Evolutionary conservation across 2,797 vertebrate genomes (phyloP).

Genomic region (Lagodon rhomboides): DNA sequence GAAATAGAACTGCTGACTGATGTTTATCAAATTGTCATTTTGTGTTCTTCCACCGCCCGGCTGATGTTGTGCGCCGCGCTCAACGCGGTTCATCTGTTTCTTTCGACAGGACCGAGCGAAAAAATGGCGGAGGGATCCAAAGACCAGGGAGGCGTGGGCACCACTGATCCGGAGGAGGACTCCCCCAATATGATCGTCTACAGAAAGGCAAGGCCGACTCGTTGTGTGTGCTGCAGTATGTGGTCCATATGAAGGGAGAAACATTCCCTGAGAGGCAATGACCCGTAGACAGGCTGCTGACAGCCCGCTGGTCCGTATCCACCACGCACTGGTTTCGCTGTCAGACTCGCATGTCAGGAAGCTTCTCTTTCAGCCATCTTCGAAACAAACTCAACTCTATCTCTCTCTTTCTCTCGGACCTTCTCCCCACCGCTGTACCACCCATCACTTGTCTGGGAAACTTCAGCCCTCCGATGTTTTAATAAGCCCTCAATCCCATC

Average conservation of each 20-base stretch:
- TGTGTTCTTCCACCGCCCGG: constrained; percentile 6
- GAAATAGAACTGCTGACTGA: constrained; percentile 46
- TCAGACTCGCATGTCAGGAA: constrained; percentile 53
- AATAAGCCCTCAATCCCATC: constrained; percentile 67
- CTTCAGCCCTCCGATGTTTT: constrained; percentile 51
- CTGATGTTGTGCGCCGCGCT: not conserved
- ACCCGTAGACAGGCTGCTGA: constrained; percentile 43
- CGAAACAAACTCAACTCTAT: constrained; percentile 26
- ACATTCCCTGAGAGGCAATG: constrained; percentile 40
- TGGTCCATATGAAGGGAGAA: constrained; percentile 16
- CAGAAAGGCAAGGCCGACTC: constrained; percentile 89
- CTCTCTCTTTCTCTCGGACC: constrained; percentile 11
- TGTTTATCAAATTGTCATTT: constrained; percentile 52
- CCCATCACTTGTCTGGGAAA: constrained; percentile 43
- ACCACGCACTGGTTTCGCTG: constrained; percentile 44
- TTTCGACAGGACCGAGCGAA: constrained; percentile 70
- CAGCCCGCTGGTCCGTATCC: constrained; percentile 54
- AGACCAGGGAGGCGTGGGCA: constrained; percentile 85
- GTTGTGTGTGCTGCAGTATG: constrained; percentile 28
- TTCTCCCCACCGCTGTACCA: constrained; percentile 17
- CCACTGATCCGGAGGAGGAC: constrained; percentile 90
- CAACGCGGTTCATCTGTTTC: constrained; percentile 35
- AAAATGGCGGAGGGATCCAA: constrained; percentile 91
- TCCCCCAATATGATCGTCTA: constrained; percentile 98
- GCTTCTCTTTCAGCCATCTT: constrained; percentile 37